Evolutionary conservation across 64 coral and sea anemone genomes (phyloP), one percentile per base, ranked within the genome.

Genomic region (Catalaphyllia jardinei): DNA sequence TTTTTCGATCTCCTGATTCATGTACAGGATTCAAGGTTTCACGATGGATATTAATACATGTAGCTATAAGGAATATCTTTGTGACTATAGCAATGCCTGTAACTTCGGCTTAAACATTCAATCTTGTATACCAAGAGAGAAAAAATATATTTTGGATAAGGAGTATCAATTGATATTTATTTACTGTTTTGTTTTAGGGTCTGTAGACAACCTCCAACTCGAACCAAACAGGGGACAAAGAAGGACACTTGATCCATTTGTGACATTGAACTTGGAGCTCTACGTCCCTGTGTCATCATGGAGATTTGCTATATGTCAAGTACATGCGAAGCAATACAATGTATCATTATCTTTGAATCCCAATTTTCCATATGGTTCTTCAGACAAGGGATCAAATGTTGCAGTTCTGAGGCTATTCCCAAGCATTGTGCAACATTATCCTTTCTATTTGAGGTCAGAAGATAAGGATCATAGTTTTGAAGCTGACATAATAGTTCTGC

Each of bases 231-330:
- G 73, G 73, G 80, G 88, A n/a, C 73, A 80, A 30, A 75, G n/a
- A n/a, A 31, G 77, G 33, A 83, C 76, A 1, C 87, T 96, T 87
- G 65, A 61, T 14, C 62, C 57, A 13, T 60, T 11, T 52, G 87
- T 74, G 4, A 18, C 64, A 8, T 39, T 90, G 28, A 29, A 22
- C 29, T 80, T 91, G 31, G 31, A 24, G 0, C 72, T 96, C 14
- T 3, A 28, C 0, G 88, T 85, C 38, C 89, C 78, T 29, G 67
- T 65, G n/a, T 60, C 12, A 2, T 27, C 19, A 20, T 99, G 90
- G 90, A 82, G 73, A 31, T 99, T 88, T 84, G 60, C 93, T 9
- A 95, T 99, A 29, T 87, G 93, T 29, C 97, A 99, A 91, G 93
- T 85, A 22, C 97, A 99, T 88, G 80, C 72, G 15, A 84, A 93